A percentile compares a stretch with the other conserved stretches of the same genome.
phyloP scores from a whole-genome alignment of 2,888 invertebrate genomes.

The Notodonta ziczac region DNA sequence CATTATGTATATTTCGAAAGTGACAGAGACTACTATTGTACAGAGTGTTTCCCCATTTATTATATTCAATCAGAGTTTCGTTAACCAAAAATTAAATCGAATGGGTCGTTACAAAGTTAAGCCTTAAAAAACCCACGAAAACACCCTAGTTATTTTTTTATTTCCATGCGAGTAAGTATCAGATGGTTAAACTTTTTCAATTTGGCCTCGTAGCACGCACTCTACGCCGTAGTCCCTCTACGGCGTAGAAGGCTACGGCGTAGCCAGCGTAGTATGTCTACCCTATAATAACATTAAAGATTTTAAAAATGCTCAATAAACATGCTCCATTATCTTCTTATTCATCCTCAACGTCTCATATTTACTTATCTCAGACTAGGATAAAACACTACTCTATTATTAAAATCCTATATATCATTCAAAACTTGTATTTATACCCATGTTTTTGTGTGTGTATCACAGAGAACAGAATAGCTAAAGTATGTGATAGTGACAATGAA shows the following conservation, averaged over 20 bases:
- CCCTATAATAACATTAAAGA: neutral
- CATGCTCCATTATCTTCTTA: too few relatives aligned
- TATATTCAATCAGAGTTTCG: neutral
- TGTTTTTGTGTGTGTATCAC: too few relatives aligned
- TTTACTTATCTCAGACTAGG: too few relatives aligned
- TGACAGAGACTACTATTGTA: too few relatives aligned
- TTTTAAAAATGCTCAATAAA: neutral
- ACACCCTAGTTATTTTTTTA: constrained; percentile 39
- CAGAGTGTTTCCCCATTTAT: too few relatives aligned
- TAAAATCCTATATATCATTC: too few relatives aligned
- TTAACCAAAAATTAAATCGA: neutral
- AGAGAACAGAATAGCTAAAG: neutral
- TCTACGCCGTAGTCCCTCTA: constrained; percentile 28
- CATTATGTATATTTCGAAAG: too few relatives aligned
- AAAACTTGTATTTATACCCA: too few relatives aligned
- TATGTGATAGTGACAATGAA: neutral
- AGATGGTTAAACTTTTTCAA: constrained; percentile 75
- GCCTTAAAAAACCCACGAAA: neutral
- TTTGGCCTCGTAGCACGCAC: constrained; percentile 49
- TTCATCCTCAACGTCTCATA: too few relatives aligned
- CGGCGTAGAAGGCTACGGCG: constrained; percentile 6
- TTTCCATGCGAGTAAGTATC: constrained; percentile 49
- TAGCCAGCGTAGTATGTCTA: neutral
- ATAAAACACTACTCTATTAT: too few relatives aligned
- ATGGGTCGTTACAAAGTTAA: neutral